These are phyloP conservation scores for Lepidochrysops patricia DNA, from an alignment of 2,888 invertebrate genomes.

Conservation along the genomic window DNA sequence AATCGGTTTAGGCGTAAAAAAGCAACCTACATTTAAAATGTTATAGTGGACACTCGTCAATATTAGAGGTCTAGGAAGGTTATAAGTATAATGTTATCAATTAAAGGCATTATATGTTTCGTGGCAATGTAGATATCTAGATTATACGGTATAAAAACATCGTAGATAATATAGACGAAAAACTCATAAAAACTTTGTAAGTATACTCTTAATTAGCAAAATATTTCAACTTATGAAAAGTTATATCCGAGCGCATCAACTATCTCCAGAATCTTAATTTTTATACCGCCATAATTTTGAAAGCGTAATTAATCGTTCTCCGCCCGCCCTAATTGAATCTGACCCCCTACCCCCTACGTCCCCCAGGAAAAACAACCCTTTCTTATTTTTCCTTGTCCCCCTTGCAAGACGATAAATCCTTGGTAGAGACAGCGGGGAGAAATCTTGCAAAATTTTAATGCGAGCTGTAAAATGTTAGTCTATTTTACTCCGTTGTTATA, in stretches of 20 bases:
- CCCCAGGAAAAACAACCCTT: conserved; percentile 71
- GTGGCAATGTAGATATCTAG: no score
- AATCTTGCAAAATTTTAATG: conserved; percentile 43
- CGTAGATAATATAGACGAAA: no score
- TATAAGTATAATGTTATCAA: no score
- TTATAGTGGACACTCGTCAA: no score
- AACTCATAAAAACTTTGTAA: neutral
- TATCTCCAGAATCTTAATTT: conserved; percentile 36
- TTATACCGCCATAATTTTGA: conserved; percentile 34
- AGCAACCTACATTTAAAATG: no score
- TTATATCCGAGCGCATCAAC: conserved; percentile 16
- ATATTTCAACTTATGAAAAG: conserved; percentile 15
- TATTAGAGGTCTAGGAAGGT: no score
- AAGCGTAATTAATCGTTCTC: conserved; percentile 67
- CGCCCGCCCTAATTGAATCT: conserved; percentile 68
- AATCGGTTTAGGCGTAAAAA: no score
- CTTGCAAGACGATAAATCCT: conserved; percentile 72
- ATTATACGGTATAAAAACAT: no score
- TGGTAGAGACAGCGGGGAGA: conserved; percentile 67
- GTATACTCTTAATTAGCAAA: neutral
- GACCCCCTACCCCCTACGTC: conserved; percentile 48
- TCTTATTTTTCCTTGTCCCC: conserved; percentile 69
- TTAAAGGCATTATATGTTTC: no score
- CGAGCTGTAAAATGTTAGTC: conserved; percentile 16
- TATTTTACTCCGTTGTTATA: conserved; percentile 15